A percentile compares a stretch with the other conserved stretches of the same genome.
Conservation (phyloP, 1,140 invertebrate species). For the Copidosoma floridanum region DNA sequence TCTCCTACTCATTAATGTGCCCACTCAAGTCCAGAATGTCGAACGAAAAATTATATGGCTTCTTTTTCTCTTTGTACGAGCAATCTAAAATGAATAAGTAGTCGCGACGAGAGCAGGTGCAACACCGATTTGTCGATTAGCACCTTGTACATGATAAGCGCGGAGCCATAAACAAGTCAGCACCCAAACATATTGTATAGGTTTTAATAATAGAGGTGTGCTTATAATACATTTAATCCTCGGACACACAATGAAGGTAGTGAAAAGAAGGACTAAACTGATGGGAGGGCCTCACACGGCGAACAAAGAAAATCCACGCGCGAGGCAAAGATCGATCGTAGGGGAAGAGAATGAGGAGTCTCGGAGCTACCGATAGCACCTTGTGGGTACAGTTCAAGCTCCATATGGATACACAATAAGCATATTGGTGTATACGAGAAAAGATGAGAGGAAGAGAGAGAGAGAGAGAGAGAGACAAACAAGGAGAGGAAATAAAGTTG, state of each 20-base stretch:
- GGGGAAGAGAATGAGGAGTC: background rate
- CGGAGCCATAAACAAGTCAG: no score
- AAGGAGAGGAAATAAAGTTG: background rate
- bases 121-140: no score
- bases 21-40: no score
- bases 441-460: constrained; percentile 14
- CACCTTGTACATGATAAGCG: no score
- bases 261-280: background rate
- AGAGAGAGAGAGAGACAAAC: background rate
- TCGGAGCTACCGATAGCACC: constrained; percentile 7
- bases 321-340: background rate
- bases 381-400: constrained; percentile 35
- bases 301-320: constrained; percentile 20
- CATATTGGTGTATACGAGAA: constrained; percentile 34
- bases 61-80: no score
- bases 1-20: no score
- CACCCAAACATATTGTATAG: no score
- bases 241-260: background rate
- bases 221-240: no score
- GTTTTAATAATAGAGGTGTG: no score
- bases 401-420: constrained; percentile 45
- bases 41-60: no score
- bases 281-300: constrained; percentile 9
- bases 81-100: no score
- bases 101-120: no score